Base-by-base conservation (phyloP, 1,140 invertebrate species). In the Triops cancriformis region DNA sequence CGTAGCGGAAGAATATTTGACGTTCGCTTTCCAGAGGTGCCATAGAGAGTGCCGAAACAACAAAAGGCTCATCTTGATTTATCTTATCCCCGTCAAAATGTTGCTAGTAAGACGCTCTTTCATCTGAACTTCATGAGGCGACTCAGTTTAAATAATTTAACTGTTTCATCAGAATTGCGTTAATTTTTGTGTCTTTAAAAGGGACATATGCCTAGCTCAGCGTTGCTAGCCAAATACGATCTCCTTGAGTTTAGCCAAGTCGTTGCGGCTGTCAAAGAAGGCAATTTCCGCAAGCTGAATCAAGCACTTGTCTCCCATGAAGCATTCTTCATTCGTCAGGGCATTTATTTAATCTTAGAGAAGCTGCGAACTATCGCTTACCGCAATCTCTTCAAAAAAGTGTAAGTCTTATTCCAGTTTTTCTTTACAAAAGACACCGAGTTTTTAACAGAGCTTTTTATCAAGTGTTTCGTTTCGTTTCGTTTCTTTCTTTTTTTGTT, bases 41-140 rank as follows among this genome's bases (percentile, higher is more conserved):
- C 94, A 97, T 80, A 89, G 86, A 80, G 85, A 86, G n/a, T 93
- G 91, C 78, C 86, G 86, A 74, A 94, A 92, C 84, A 99, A 99
- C 84, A 98, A 98, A 85, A 88, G 93, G 79, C 86, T 97, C 23
- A 98, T 98, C 82, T 87, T 99, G 7, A 98, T 96, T 73, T 99
- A 98, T 85, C 87, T 99, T 51, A 92, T 99, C 77, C 97, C 98
- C 27, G 96, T 99, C 0, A 98, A 98, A 86, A 98, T 99, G 95
- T 86, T 98, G 26, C 84, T 98, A 79, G 88, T 89, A 84, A 83
- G 85, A 79, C 42, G n/a, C n/a, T n/a, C n/a, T 77, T n/a, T n/a
- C 26, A 73, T 26, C 26, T 51, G 42, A 51, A 37, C 7, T 31
- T 28, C 51, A 80, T 72, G n/a, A 77, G 23, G 45, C 18, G 18